Base-by-base conservation (phyloP, 2,797 vertebrate genomes). In the Pogonophryne albipinna region DNA sequence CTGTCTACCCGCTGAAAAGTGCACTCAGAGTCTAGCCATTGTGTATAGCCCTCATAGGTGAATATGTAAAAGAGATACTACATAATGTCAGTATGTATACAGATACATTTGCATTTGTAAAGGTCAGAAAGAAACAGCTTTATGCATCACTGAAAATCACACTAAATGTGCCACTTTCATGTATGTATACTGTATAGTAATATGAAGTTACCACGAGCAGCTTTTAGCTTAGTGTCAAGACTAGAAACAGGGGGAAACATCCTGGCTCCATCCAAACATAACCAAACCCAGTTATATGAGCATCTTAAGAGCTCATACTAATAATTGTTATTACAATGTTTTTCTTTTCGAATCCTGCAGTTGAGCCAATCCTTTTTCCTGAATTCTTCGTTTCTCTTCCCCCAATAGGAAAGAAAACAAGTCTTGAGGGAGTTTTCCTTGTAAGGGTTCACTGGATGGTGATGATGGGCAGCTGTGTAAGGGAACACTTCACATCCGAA, bases 391-490 rank as follows among this genome's bases (percentile, higher is more conserved):
- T 74, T 61, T 64, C 44, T 67, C 72, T 51, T 78, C 73, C 61
- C 60, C 49, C 69, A 53, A 73, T 57, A 62, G 76, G 60, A 61
- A 23, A 77, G 45, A 67, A 60, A 55, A n/a, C 15, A 69, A 63
- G 61, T 63, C 42, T 63, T 9, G 34, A 10, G n/a, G 49, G 71
- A 91, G 71, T 53, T 63, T 78, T 92, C 84, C 86, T 81, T 88
- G 88, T 86, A 69, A 80, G 84, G 67, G 78, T 80, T 89, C 78
- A 80, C 87, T 86, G 85, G 91, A 79, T 75, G 74, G 70, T 91
- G 91, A 95, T 91, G 91, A 95, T 86, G 86, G 92, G 89, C 92
- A 95, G 85, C 74, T 86, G 91, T 90, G 92, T 91, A 88, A 93
- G 89, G 76, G 73, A 92, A 85, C 90, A 92, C 93, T 94, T 89